These are phyloP conservation scores for Penelope pileata DNA, from an alignment of 2,113 vertebrate species.

Conservation along the genomic window DNA sequence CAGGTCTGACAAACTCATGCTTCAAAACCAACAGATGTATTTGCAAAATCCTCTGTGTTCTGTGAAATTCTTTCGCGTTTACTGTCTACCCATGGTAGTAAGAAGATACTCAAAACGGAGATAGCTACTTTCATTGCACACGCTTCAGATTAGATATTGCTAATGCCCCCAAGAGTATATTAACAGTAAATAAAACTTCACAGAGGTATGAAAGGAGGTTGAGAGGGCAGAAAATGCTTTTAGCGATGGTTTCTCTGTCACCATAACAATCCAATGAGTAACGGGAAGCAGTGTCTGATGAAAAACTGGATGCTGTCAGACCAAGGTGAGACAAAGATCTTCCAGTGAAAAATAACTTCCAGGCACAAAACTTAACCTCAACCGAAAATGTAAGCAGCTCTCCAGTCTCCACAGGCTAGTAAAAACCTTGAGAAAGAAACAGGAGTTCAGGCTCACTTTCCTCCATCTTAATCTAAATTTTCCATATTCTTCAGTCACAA, in stretches of 20 bases:
- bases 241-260: not conserved
- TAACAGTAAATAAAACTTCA: not conserved
- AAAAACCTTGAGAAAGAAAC: not conserved
- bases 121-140: not conserved
- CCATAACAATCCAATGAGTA: not conserved
- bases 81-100: not conserved
- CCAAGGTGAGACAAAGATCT: not conserved
- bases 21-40: not conserved
- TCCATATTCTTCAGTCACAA: not conserved
- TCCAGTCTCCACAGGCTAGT: not conserved
- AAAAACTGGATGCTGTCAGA: not conserved
- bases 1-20: not conserved
- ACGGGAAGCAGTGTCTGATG: not conserved
- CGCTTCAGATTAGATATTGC: not conserved
- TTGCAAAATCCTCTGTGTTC: not conserved
- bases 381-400: not conserved
- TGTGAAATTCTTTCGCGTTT: not conserved
- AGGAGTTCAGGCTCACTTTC: not conserved
- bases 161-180: not conserved
- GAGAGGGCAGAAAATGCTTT: not conserved
- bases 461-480: not conserved
- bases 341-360: not conserved
- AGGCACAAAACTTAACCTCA: not conserved
- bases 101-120: not conserved
- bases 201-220: not conserved